Evolutionary conservation across 1,140 invertebrate species (phyloP).

Genomic region (Homalodisca vitripennis): DNA sequence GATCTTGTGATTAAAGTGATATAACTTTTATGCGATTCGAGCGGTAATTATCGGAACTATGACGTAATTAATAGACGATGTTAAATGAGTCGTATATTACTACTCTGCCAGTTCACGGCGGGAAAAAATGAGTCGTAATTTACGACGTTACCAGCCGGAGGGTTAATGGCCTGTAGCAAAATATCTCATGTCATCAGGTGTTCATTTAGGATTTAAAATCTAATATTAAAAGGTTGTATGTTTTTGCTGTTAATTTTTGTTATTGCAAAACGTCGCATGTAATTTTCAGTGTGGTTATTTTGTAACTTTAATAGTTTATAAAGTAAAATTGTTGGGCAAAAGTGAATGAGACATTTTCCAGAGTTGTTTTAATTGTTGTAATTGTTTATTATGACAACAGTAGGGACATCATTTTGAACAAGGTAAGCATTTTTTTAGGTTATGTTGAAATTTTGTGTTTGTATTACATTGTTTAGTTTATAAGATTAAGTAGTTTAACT

Average conservation of each 20-base stretch:
- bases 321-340: neutral
- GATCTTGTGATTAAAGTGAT: no score
- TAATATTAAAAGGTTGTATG: constrained; percentile 14
- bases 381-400: neutral
- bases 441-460: constrained; percentile 15
- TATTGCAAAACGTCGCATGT: constrained; percentile 21
- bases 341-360: neutral
- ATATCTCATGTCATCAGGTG: constrained; percentile 22
- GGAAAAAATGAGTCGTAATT: no score
- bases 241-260: constrained; percentile 13
- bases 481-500: neutral
- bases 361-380: neutral
- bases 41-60: no score
- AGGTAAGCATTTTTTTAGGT: neutral
- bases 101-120: no score
- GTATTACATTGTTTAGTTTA: neutral
- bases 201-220: neutral
- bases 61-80: no score
- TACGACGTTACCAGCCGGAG: no score
- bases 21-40: no score
- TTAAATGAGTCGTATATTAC: no score
- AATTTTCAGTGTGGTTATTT: neutral
- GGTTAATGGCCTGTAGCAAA: constrained; percentile 1
- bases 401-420: neutral
- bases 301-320: neutral